Evolutionary conservation across 2,113 vertebrate genomes (phyloP), one percentile per base, ranked within the genome.

Genomic region (Clarias macrocephalus): DNA sequence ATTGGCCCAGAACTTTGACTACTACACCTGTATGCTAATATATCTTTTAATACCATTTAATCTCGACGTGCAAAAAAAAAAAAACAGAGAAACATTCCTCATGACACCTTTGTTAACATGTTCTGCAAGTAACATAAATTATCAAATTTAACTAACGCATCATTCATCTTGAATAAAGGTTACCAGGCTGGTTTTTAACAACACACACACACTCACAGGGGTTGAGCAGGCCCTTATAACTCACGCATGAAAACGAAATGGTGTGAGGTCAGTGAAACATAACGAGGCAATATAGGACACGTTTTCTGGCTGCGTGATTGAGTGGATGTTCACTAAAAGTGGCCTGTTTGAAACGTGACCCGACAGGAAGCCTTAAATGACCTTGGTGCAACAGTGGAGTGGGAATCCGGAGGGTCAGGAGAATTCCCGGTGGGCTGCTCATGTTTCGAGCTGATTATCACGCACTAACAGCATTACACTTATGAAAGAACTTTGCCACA

Each of bases 281-380:
- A 84, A 84, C 56, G 33, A 72, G 82, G 82, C 82, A 72, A 56
- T 68, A 80, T 48, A 57, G 62, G 48, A 66, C 85, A 56, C 16
- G 79, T 72, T 66, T 75, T 81, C 18, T 48, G 33, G 28, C 33
- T n/a, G 37, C 52, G 56, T 82, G 66, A 86, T 81, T 56, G 77
- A 80, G 73, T 70, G 85, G 37, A 57, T 59, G 85, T 42, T 82
- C 77, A 37, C 77, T 86, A n/a, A 86, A 30, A 73, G 83, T 70
- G 83, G 83, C 54, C 13, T 33, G 83, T 84, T 84, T 84, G 83
- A 84, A 84, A 84, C 68, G 42, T 21, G 83, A 84, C 52, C 68
- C 68, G 33, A 60, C 83, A 84, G 83, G 83, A 84, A 84, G 83
- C 83, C 83, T 84, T 57, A 72, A 66, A 73, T 75, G 83, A 84